Conservation (phyloP, 2,113 vertebrate species). For the Collichthys lucidus region DNA sequence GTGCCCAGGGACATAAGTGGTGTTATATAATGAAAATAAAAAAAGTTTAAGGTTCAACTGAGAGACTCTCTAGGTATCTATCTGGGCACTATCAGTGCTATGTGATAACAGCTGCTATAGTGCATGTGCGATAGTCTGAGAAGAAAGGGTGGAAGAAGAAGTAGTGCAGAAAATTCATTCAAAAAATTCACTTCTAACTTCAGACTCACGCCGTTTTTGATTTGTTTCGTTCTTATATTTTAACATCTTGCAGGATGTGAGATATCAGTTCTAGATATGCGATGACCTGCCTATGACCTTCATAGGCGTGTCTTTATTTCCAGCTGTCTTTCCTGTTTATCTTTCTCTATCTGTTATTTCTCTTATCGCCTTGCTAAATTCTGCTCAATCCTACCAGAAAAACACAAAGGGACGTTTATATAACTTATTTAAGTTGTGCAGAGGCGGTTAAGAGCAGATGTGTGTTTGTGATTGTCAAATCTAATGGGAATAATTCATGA, state of each 20-base stretch:
- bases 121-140: not conserved
- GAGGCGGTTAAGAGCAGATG: not conserved
- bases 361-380: not conserved
- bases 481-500: not conserved
- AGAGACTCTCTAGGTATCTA: conserved; percentile 15
- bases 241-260: not conserved
- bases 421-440: conserved; percentile 13
- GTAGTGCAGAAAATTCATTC: not conserved
- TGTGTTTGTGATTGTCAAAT: not conserved
- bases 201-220: not conserved
- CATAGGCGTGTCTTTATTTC: too few species aligned
- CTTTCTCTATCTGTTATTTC: not conserved
- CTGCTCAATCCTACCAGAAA: not conserved
- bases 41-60: conserved; percentile 43
- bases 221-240: not conserved
- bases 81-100: not conserved
- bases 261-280: not conserved
- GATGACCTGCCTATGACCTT: not conserved
- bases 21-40: conserved; percentile 26
- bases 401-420: not conserved
- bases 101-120: conserved; percentile 41
- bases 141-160: conserved; percentile 34
- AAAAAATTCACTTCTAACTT: not conserved
- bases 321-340: not conserved
- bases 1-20: conserved; percentile 1